phyloP scores from a whole-genome alignment of 2,113 vertebrate species.

The Lagopus muta region DNA sequence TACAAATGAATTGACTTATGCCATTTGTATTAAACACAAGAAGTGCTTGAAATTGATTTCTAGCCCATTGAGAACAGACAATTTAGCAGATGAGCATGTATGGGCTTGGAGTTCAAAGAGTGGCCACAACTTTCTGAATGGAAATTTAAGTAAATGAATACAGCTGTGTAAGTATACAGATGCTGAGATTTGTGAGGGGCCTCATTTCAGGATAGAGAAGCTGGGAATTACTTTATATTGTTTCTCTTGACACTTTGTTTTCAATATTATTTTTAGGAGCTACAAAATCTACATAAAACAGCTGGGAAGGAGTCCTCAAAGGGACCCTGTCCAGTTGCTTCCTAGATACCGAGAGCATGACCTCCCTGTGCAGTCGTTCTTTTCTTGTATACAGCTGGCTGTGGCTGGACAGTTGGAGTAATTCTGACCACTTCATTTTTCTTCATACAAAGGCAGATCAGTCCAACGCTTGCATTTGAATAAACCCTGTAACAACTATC shows the following conservation, averaged over 20 bases:
- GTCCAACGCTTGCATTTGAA: background rate
- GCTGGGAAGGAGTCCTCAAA: background rate
- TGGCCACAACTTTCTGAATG: conserved; percentile 7
- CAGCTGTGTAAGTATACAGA: background rate
- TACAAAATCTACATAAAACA: conserved; percentile 8
- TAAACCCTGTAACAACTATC: background rate
- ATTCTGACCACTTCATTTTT: background rate
- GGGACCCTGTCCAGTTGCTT: background rate
- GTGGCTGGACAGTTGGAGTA: background rate
- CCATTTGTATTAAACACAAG: background rate
- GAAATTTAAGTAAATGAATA: background rate
- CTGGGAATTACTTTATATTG: background rate
- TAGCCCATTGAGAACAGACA: background rate
- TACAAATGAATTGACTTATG: background rate
- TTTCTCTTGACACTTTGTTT: background rate
- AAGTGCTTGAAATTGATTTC: background rate
- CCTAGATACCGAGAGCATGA: background rate
- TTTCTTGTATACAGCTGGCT: background rate
- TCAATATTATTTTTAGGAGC: background rate
- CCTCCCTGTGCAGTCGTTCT: background rate
- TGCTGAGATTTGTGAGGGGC: background rate
- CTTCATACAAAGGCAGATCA: background rate
- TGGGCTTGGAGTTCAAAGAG: background rate
- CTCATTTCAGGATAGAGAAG: background rate
- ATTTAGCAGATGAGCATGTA: background rate